Evolutionary conservation across 2,888 invertebrate species (phyloP).

Genomic region (Catocala sponsa): DNA sequence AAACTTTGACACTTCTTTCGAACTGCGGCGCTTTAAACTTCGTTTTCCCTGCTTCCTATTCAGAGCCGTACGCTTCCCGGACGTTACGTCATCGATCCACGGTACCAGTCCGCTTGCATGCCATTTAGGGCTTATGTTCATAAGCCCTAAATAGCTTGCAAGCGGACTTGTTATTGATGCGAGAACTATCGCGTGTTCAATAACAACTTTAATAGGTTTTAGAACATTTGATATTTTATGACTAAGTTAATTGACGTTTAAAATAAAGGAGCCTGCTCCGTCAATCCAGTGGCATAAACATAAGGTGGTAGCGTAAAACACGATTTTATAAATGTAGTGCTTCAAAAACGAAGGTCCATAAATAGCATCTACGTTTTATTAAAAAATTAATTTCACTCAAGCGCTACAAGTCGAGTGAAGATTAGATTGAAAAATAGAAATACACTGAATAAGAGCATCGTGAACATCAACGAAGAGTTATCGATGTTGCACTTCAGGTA

Average conservation of each 20-base stretch:
- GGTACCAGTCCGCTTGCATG: conserved; percentile 40
- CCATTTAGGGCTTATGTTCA: conserved; percentile 35
- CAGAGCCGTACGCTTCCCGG: conserved; percentile 54
- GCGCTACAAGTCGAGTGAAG: conserved; percentile 41
- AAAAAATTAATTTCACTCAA: conserved; percentile 37
- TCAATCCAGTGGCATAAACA: too few relatives aligned
- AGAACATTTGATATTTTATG: too few relatives aligned
- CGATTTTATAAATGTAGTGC: too few relatives aligned
- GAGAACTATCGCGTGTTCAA: too few relatives aligned
- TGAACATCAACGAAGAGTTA: conserved; percentile 33
- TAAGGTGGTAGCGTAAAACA: too few relatives aligned
- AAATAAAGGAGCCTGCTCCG: too few relatives aligned
- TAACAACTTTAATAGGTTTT: too few relatives aligned
- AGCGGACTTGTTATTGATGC: too few relatives aligned
- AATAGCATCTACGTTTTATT: neutral
- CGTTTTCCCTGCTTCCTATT: conserved; percentile 49
- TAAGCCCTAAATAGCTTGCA: conserved; percentile 30
- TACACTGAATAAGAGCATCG: conserved; percentile 27
- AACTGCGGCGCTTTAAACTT: conserved; percentile 38
- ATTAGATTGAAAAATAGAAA: conserved; percentile 40
- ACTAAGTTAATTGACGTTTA: too few relatives aligned
- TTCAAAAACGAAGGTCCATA: neutral
- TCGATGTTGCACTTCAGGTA: conserved; percentile 29
- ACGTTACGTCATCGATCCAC: conserved; percentile 59
- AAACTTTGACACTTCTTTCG: conserved; percentile 37